phyloP scores from a whole-genome alignment of 2,888 invertebrate species.

The Mesopsocus fuscifrons region DNA sequence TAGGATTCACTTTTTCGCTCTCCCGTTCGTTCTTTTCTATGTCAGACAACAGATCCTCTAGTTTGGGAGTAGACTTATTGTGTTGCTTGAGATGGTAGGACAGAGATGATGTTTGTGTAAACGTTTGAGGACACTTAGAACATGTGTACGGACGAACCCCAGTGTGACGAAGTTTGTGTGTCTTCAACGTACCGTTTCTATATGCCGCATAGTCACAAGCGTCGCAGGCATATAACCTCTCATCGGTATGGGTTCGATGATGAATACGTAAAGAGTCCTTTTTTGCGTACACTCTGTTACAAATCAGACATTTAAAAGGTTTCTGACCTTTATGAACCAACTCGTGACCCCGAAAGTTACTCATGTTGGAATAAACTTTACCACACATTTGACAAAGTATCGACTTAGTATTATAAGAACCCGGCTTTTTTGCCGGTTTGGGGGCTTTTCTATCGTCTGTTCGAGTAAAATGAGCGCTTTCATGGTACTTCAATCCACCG shows the following conservation, averaged over 20 bases:
- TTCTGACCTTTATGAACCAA: not conserved
- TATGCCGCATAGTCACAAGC: not conserved
- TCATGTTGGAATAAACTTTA: not conserved
- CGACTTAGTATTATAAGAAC: not conserved
- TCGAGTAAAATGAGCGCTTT: not conserved
- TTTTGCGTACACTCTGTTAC: not conserved
- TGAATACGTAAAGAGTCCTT: slow-evolving; percentile 1
- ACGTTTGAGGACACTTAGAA: not conserved
- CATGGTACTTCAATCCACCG: slow-evolving; percentile 1
- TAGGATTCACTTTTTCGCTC: too few relatives aligned
- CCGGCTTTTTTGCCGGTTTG: slow-evolving; percentile 2
- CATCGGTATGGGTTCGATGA: not conserved
- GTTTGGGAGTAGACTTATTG: too few relatives aligned
- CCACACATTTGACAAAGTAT: slow-evolving; percentile 5
- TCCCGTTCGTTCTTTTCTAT: too few relatives aligned
- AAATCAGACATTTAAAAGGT: slow-evolving; percentile 3
- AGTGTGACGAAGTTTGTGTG: not conserved
- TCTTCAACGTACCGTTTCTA: slow-evolving; percentile 7
- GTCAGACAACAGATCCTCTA: too few relatives aligned
- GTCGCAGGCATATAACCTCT: not conserved
- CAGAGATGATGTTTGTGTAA: not conserved
- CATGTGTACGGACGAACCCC: not conserved
- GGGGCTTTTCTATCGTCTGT: not conserved
- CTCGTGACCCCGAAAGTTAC: slow-evolving; percentile 2
- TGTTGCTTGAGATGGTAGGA: not conserved